Conservation (phyloP, 2,113 vertebrate species). For the Urocynchramus pylzowi region DNA sequence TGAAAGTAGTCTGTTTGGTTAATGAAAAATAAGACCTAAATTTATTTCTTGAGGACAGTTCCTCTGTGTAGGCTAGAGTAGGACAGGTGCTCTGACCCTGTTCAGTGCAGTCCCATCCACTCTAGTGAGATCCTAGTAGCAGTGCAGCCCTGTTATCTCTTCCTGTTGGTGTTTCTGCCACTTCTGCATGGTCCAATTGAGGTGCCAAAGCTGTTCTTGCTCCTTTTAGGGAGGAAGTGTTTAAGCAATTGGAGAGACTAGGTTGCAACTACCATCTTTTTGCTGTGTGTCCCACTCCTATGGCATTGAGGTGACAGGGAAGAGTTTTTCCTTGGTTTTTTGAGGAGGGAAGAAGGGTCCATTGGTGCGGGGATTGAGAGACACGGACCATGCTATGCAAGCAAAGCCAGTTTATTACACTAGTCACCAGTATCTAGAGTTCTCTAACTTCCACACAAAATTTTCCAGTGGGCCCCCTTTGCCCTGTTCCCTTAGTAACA, state of each 20-base stretch:
- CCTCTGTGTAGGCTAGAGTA: neutral
- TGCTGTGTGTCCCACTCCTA: rapidly evolving
- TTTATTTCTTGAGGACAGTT: neutral
- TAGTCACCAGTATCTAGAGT: neutral
- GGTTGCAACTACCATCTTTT: neutral
- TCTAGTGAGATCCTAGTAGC: neutral
- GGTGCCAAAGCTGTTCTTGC: neutral
- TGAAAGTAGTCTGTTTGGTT: neutral
- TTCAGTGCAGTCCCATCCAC: neutral
- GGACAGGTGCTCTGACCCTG: neutral
- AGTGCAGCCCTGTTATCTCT: neutral
- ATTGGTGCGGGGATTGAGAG: neutral
- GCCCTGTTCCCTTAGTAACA: neutral
- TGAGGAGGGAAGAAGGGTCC: neutral
- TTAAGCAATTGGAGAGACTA: neutral
- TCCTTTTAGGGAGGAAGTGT: neutral
- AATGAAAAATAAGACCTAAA: neutral
- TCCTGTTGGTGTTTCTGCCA: neutral
- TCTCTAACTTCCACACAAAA: neutral
- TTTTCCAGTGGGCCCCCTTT: neutral
- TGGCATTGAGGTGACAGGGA: neutral
- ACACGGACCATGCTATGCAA: too few species aligned
- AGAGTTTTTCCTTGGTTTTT: neutral
- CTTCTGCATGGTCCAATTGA: neutral
- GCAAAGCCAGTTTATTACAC: neutral